These are phyloP conservation scores for Drosophila nasuta DNA, from an alignment of 1,140 invertebrate genomes.

Conservation along the genomic window DNA sequence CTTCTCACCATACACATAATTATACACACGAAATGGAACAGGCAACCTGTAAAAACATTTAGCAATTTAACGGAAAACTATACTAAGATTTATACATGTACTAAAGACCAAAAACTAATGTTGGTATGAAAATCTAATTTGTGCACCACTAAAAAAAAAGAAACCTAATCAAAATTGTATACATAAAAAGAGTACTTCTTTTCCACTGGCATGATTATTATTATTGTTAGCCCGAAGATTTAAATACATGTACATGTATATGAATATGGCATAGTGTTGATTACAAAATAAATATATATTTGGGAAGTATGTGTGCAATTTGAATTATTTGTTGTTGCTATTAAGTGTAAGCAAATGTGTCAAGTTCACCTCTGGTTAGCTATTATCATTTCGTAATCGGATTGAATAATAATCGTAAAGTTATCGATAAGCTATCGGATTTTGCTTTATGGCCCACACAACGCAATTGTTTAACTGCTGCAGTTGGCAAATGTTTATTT, in stretches of 20 bases:
- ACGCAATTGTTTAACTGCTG: constrained; percentile 10
- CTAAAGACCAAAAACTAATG: constrained; percentile 15
- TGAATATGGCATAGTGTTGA: constrained; percentile 12
- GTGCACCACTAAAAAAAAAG: constrained; percentile 12
- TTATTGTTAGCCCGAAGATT: constrained; percentile 11
- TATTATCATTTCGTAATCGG: constrained; percentile 24
- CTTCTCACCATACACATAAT: constrained; percentile 4
- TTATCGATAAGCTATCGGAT: constrained; percentile 22
- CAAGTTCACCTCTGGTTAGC: constrained; percentile 1
- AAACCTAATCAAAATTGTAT: constrained; percentile 21
- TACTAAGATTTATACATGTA: constrained; percentile 53
- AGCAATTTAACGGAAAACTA: constrained; percentile 25
- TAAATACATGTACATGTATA: constrained; percentile 24
- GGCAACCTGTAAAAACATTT: constrained; percentile 48
- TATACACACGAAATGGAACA: constrained; percentile 8
- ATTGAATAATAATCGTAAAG: constrained; percentile 14
- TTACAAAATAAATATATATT: constrained; percentile 20
- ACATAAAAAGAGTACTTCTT: constrained; percentile 8
- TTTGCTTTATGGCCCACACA: neutral
- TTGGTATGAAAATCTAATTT: constrained; percentile 37
- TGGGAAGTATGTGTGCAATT: constrained; percentile 4
- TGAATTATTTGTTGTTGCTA: constrained; percentile 2
- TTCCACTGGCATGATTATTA: constrained; percentile 10
- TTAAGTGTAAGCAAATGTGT: constrained; percentile 2
- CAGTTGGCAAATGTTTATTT: neutral